A percentile compares a stretch with the other conserved stretches of the same genome.
Conservation (phyloP, 2,113 vertebrate genomes). For the Anoplopoma fimbria region DNA sequence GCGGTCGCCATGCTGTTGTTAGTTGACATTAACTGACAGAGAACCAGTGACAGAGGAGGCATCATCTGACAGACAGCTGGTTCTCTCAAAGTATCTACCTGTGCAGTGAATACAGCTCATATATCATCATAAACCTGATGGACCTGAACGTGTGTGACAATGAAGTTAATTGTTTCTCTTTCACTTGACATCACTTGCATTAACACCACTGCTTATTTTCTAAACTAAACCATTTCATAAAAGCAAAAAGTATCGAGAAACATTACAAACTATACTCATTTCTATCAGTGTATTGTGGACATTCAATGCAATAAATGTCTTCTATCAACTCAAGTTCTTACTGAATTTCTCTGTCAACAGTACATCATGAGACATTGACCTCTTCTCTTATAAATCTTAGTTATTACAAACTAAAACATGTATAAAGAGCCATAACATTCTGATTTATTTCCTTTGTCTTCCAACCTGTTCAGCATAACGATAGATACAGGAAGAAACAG, state of each 20-base stretch:
- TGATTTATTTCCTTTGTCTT: constrained; percentile 4
- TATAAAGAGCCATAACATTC: neutral
- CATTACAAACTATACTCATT: constrained; percentile 1
- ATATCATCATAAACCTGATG: constrained; percentile 10
- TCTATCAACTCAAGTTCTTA: constrained; percentile 6
- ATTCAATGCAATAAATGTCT: constrained; percentile 38
- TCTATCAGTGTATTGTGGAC: constrained; percentile 33
- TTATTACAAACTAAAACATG: neutral
- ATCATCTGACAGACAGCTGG: neutral
- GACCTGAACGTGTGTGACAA: constrained; percentile 9
- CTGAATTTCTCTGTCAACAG: neutral
- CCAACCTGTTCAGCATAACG: constrained; percentile 24
- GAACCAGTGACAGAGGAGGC: neutral
- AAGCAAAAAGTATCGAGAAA: neutral
- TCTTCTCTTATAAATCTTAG: neutral
- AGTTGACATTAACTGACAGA: constrained; percentile 4
- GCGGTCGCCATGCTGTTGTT: neutral
- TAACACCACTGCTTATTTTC: constrained; percentile 26
- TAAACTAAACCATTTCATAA: constrained; percentile 7
- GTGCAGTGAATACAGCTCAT: constrained; percentile 12
- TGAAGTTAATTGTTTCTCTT: neutral
- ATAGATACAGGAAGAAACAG: constrained; percentile 47
- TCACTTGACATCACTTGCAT: constrained; percentile 12
- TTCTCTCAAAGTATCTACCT: neutral
- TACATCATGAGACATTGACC: neutral